Conservation (phyloP, 2,888 invertebrate genomes). For the Campoplex capitator region DNA sequence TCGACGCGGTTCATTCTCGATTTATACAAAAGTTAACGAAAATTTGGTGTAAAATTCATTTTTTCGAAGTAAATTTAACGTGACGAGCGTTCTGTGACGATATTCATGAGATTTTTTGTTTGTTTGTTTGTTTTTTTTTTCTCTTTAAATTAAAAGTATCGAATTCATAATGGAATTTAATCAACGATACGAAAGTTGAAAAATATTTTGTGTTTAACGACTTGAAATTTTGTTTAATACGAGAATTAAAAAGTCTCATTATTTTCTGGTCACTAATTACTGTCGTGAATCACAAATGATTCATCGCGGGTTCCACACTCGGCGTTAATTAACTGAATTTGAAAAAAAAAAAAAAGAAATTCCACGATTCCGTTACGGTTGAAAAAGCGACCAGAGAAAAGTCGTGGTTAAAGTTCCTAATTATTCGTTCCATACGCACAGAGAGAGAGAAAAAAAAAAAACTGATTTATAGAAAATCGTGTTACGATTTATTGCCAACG, state of each 20-base stretch:
- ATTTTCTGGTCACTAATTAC: neutral
- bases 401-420: neutral
- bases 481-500: neutral
- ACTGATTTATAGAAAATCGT: neutral
- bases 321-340: neutral
- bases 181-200: neutral
- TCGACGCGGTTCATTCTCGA: neutral
- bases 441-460: neutral
- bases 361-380: neutral
- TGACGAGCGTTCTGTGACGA: neutral
- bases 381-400: neutral
- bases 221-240: neutral
- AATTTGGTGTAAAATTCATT: neutral
- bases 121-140: neutral
- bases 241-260: neutral
- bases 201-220: neutral
- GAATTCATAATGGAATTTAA: neutral
- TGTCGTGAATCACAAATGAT: neutral
- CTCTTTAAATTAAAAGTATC: neutral
- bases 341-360: neutral
- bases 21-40: neutral
- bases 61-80: neutral
- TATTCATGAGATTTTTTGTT: too few relatives aligned
- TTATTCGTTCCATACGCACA: neutral
- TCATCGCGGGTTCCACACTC: neutral